phyloP scores from a whole-genome alignment of 2,113 vertebrate species.

The Chamaetylas fuelleborni region DNA sequence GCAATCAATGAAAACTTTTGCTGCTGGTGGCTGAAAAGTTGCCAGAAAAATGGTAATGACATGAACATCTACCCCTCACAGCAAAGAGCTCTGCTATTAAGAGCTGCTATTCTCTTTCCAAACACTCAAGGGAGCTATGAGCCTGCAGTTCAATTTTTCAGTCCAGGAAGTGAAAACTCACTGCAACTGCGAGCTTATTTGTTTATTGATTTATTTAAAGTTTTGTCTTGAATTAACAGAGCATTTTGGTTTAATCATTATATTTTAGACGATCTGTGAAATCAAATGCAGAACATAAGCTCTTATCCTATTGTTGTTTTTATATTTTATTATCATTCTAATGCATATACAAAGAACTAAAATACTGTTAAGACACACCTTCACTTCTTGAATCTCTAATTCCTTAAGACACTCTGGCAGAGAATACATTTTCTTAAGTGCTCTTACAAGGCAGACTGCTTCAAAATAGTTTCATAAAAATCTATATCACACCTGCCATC shows the following conservation, averaged over 20 bases:
- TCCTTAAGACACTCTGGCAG: neutral
- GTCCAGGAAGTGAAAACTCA: conserved; percentile 9
- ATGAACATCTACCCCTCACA: neutral
- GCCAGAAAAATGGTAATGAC: conserved; percentile 30
- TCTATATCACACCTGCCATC: neutral
- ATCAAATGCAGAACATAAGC: neutral
- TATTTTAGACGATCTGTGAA: neutral
- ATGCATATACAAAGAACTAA: neutral
- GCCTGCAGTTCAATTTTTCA: conserved; percentile 40
- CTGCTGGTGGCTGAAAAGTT: conserved; percentile 34
- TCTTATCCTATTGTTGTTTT: neutral
- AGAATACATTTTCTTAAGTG: neutral
- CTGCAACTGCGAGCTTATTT: neutral
- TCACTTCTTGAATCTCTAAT: neutral
- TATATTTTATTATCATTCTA: neutral
- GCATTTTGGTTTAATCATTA: neutral
- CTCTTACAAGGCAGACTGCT: neutral
- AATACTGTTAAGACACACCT: neutral
- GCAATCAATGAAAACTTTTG: conserved; percentile 42
- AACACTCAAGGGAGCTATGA: conserved; percentile 68
- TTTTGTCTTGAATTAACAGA: neutral
- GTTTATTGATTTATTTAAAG: neutral
- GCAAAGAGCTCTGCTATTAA: conserved; percentile 33
- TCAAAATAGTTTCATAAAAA: neutral
- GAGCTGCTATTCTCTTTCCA: conserved; percentile 57